Base-by-base conservation (phyloP, 2,888 invertebrate genomes). In the Cantharis rustica region DNA sequence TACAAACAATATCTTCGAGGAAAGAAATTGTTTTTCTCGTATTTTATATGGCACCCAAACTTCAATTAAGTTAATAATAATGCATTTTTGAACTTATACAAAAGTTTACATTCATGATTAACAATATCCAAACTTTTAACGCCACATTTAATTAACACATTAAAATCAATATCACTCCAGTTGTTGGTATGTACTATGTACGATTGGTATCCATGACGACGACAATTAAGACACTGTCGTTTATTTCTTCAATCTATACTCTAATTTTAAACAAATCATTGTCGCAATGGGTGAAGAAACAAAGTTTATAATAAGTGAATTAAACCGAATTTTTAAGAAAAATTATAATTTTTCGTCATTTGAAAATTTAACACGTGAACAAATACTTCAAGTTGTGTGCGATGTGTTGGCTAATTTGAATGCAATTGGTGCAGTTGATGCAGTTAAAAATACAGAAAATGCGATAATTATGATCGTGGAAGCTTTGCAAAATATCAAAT, bases 341-440 rank as follows among this genome's bases (percentile, higher is more conserved):
- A 93, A 92, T 84, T 95, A 93, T 84, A 96, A 95, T 85, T 88
- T 96, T 78, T 95, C 97, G 84, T 94, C 95, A 81, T 96, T 97
- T 87, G 96, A 96, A 89, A 92, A 95, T 5, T 88, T 96, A 76
- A 92, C 92, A 78, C 91, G 93, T 68, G 93, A 94, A 79, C 93
- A 94, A 84, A 89, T 96, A 75, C 87, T 97, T 16, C 96, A 95
- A 89, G 89, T 95, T 79, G 88, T 96, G 17, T 92, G 92, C 81
- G 95, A 96, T 89, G 91, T 95, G n/a, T 89, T 96, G 66, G 91
- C 91, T n/a, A 90, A 91, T 83, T 91, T 94, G 82, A 93, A 94
- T 85, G 91, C 92, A 70, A 91, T 91, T 82, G 91, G 93, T 82
- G 93, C 92, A 88, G 62, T 81, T 20, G 81, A 82, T 63, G 81